phyloP scores from a whole-genome alignment of 2,888 invertebrate species.

The Diaprepes abbreviatus region DNA sequence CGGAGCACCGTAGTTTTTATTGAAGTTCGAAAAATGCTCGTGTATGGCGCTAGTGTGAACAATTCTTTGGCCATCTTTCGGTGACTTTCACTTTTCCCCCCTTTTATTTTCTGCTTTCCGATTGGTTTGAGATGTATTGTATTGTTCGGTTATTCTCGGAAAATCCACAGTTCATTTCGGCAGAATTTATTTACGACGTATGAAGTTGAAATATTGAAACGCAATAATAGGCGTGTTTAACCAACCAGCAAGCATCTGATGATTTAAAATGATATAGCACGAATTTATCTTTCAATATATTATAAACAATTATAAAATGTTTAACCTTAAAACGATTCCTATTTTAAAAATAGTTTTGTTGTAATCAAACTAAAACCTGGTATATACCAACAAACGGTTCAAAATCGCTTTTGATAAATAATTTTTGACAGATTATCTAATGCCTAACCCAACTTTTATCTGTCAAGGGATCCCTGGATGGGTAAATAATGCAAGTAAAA shows the following conservation, averaged over 20 bases:
- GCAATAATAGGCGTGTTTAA: too few species aligned
- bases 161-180: too few species aligned
- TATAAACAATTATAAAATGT: too few species aligned
- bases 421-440: background rate
- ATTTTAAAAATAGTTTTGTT: too few species aligned
- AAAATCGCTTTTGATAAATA: background rate
- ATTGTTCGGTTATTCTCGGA: background rate
- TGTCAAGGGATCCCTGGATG: conserved; percentile 14
- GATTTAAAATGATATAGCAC: too few species aligned
- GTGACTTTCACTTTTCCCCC: conserved; percentile 26
- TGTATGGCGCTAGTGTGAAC: conserved; percentile 20
- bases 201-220: too few species aligned
- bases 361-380: too few species aligned
- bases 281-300: too few species aligned
- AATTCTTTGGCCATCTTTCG: background rate
- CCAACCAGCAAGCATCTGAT: too few species aligned
- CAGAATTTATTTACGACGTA: too few species aligned
- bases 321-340: too few species aligned
- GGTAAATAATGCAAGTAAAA: conserved; percentile 34
- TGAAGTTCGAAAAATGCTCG: conserved; percentile 36
- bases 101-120: background rate
- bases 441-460: conserved; percentile 10
- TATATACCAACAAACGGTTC: background rate
- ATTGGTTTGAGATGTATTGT: background rate
- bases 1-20: conserved; percentile 63